A percentile compares a stretch with the other conserved stretches of the same genome.
phyloP scores from a whole-genome alignment of 37 sponge, comb jelly and placozoan genomes.

The Haliclona indistincta region DNA sequence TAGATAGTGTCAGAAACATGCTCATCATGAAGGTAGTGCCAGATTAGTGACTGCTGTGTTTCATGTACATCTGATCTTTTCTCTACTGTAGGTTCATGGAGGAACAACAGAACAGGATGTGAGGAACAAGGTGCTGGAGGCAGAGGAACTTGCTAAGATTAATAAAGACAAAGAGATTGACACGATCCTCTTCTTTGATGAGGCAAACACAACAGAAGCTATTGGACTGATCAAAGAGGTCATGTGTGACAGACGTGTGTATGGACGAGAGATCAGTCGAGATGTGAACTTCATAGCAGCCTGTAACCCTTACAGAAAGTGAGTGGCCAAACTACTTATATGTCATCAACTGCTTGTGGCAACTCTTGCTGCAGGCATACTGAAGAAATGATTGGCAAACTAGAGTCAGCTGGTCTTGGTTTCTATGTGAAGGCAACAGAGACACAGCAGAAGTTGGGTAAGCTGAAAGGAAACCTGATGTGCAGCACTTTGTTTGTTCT shows the following conservation, averaged over 20 bases:
- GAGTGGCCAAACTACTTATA: neutral
- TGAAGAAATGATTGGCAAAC: constrained; percentile 66
- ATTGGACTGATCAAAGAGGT: constrained; percentile 93
- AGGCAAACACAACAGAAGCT: constrained; percentile 91
- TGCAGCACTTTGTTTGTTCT: neutral
- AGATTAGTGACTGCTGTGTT: too few species aligned
- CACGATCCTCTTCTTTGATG: constrained; percentile 95
- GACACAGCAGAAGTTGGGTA: constrained; percentile 56
- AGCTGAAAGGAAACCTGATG: neutral
- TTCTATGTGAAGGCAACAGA: constrained; percentile 53
- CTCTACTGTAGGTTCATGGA: constrained; percentile 92
- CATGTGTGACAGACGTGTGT: constrained; percentile 85
- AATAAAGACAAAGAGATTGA: constrained; percentile 37
- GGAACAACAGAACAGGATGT: constrained; percentile 74
- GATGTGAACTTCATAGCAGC: constrained; percentile 90
- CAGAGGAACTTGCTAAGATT: constrained; percentile 47
- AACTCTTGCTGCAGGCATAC: constrained; percentile 31
- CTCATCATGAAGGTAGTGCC: constrained; percentile 54
- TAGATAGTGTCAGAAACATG: constrained; percentile 29
- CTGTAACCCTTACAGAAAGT: constrained; percentile 89
- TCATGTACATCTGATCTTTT: too few species aligned
- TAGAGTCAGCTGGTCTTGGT: constrained; percentile 81
- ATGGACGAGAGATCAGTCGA: constrained; percentile 50
- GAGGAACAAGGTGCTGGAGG: constrained; percentile 39
- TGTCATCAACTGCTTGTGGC: neutral